Evolutionary conservation across 2,888 invertebrate genomes (phyloP), one percentile per base, ranked within the genome.

Genomic region (Pollenia griseotomentosa): DNA sequence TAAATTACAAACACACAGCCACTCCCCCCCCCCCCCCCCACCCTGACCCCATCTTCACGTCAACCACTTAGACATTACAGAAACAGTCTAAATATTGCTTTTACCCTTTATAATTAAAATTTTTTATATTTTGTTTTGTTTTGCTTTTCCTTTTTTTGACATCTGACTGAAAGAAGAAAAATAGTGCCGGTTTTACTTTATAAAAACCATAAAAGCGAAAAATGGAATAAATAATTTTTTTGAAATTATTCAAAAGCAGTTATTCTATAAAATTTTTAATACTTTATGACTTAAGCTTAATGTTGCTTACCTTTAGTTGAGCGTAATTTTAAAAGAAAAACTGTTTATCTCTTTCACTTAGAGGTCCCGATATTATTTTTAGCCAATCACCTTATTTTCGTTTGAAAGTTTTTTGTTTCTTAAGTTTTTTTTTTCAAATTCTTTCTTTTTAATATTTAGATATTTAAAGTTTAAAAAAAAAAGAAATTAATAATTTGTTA

Each of bases 151-250:
- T 70, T 70, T 70, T n/a, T 59, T 68, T 23, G 61, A 59, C 57
- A 59, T 51, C 44, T 61, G 70, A 55, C 53, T 23, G 61, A 59
- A 19, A 46, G 42, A 44, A 40, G 71, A 57, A 48, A 66, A 84
- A 59, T 73, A 73, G 65, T 44, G 75, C 86, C 83, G 80, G 86
- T 86, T 86, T 77, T 66, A 80, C 86, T 77, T 86, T 83, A 44
- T 51, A 74, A 74, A 10, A 51, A 3, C 16, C 70, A 42, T 8
- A 71, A 75, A 73, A 16, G 44, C 48, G 42, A 55, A 55, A 70
- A 12, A 51, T 16, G 1, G 42, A 66, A 46, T 40, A 40, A 23
- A 59, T 55, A 42, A 74, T 42, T 23, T 59, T 42, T 42, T 51
- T 59, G 44, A 59, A 83, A 68, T 81, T 59, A 48, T 61, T 40